Evolutionary conservation across 2,113 vertebrate species (phyloP).

Genomic region (Chloebia gouldiae): DNA sequence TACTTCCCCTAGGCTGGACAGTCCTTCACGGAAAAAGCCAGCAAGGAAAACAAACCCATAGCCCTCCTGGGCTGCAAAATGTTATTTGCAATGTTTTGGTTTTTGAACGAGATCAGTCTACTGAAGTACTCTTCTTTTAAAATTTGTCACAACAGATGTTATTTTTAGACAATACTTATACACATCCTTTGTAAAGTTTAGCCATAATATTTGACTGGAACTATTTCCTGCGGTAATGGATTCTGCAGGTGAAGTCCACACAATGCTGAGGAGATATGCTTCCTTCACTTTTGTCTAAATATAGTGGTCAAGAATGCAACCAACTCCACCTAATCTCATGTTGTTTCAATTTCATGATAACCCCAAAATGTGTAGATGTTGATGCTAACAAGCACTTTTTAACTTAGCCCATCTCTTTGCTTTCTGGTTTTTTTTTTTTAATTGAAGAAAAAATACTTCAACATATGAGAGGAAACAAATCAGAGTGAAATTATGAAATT

Average conservation of each 20-base stretch:
- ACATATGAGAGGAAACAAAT: neutral
- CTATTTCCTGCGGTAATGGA: neutral
- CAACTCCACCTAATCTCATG: neutral
- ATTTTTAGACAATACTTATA: neutral
- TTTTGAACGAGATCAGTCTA: neutral
- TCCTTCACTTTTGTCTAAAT: conserved; percentile 17
- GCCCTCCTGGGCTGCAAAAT: neutral
- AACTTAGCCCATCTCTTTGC: neutral
- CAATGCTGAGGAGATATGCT: neutral
- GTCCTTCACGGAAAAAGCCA: neutral
- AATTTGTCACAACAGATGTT: neutral
- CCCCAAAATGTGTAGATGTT: neutral
- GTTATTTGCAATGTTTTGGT: neutral
- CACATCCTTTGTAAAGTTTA: neutral
- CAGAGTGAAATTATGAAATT: conserved; percentile 34
- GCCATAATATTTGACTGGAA: neutral
- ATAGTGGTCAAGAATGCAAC: neutral
- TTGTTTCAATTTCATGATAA: neutral
- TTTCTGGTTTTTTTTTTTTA: neutral
- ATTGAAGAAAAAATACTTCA: neutral
- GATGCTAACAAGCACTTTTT: neutral
- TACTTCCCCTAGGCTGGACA: neutral
- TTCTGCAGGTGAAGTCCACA: neutral
- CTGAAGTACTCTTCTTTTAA: neutral
- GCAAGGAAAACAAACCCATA: neutral